These are phyloP conservation scores for Caenorhabditis brenneri DNA, from an alignment of 1,140 invertebrate genomes.

Conservation along the genomic window DNA sequence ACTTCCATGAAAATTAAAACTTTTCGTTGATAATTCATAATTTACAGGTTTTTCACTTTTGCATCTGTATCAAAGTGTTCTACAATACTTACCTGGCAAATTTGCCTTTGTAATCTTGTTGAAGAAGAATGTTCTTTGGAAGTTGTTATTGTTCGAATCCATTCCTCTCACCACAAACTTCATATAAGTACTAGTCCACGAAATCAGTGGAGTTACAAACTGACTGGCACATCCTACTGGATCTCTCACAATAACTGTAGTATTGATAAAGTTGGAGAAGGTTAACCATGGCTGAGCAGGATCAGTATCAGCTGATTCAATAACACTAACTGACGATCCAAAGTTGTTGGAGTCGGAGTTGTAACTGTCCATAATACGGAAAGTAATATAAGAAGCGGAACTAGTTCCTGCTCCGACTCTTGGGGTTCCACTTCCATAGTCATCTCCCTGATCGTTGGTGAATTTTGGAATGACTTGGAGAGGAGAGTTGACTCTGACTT, in stretches of 20 bases:
- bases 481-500: constrained; percentile 25
- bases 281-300: not conserved
- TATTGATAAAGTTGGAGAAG: not conserved
- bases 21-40: too few species aligned
- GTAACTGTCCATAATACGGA: constrained; percentile 27
- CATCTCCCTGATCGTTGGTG: constrained; percentile 23
- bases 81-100: too few species aligned
- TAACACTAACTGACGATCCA: not conserved
- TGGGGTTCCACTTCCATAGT: constrained; percentile 12
- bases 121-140: constrained; percentile 37
- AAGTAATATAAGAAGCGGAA: not conserved
- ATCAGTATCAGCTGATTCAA: constrained; percentile 3
- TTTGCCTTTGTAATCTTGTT: too few species aligned
- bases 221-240: constrained; percentile 1
- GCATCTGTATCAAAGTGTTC: too few species aligned
- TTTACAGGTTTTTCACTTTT: too few species aligned
- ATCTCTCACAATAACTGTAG: not conserved
- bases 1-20: too few species aligned
- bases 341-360: constrained; percentile 22
- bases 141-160: not conserved
- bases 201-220: constrained; percentile 1
- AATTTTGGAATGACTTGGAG: constrained; percentile 33
- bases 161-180: constrained; percentile 28
- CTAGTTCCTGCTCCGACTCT: not conserved
- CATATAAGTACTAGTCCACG: constrained; percentile 2